Evolutionary conservation across 1,140 invertebrate species (phyloP).

Genomic region (Drosophila jambulina): DNA sequence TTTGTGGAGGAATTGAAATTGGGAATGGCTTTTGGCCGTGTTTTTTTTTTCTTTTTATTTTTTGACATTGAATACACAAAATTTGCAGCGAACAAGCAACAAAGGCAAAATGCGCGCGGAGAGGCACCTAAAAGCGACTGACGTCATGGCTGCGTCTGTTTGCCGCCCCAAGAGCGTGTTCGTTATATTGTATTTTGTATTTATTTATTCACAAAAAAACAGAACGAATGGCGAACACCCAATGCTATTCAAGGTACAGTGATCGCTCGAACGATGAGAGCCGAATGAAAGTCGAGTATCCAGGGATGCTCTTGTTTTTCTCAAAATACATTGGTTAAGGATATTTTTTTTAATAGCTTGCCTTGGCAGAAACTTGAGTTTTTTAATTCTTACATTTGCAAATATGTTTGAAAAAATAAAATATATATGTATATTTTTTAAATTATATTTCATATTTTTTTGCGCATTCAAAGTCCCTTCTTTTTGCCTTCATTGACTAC

Average conservation of each 20-base stretch:
- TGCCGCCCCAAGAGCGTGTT: constrained; percentile 32
- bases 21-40: constrained; percentile 28
- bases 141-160: constrained; percentile 52
- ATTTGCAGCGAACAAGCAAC: constrained; percentile 51
- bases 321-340: not conserved
- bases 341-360: not conserved
- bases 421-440: not conserved
- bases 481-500: not conserved
- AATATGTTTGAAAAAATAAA: too few relatives aligned
- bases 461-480: not conserved
- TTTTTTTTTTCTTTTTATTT: constrained; percentile 13
- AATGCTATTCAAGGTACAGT: constrained; percentile 27
- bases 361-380: not conserved
- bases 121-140: constrained; percentile 25
- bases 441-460: constrained; percentile 12
- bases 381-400: not conserved
- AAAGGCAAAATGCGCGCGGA: constrained; percentile 49
- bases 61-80: constrained; percentile 76
- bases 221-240: constrained; percentile 19
- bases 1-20: not conserved
- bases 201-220: constrained; percentile 44
- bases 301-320: not conserved
- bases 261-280: not conserved
- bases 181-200: constrained; percentile 45
- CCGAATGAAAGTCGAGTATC: not conserved